Base-by-base conservation (phyloP, 2,888 invertebrate genomes). In the Stictocephala bisonia region DNA sequence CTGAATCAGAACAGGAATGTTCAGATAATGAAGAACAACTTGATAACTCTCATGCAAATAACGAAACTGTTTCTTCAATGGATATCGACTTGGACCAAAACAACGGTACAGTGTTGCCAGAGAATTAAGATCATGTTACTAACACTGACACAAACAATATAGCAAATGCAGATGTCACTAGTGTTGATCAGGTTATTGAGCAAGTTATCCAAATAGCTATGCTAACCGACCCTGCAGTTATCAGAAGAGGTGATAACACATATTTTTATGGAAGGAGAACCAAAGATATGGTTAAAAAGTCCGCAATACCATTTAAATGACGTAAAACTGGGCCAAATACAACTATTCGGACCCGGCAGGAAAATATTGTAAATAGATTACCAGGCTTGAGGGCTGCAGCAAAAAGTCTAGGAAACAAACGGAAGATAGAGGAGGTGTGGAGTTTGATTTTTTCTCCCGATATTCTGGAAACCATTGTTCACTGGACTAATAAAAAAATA, bases 401-500 rank as follows among this genome's bases (percentile, higher is more conserved):
- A 20, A 50, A 6, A 51, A 50, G 15, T 29, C 13, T 69, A 27
- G 50, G 69, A 6, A 20, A 51, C 4, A 69, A 31, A 7, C 18
- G 51, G 31, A 24, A 51, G 1, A 20, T 68, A 15, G 27, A 68
- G 15, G 11, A 2, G 13, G 29, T 68, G 13, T 48, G 68, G 50
- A 6, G 48, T 3, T 50, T 48, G 13, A 26, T 68, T 15, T 13
- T 66, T 13, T 20, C 66, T 15, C n/a, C 41, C 7, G 27, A 67
- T 20, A 67, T 67, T 15, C 48, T 67, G 20, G 44, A 40, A 44
- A 18, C 22, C 41, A 67, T 67, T 18, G 18, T 41, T 13, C 4
- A 26, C 1, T 67, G 67, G 67, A 67, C 67, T 7, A 67, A 67
- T 26, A 18, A 2, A 48, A 67, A 67, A 67, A 67, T 67, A 7